Evolutionary conservation across 2,888 invertebrate genomes (phyloP), one percentile per base, ranked within the genome.

Genomic region (Suillia variegata): DNA sequence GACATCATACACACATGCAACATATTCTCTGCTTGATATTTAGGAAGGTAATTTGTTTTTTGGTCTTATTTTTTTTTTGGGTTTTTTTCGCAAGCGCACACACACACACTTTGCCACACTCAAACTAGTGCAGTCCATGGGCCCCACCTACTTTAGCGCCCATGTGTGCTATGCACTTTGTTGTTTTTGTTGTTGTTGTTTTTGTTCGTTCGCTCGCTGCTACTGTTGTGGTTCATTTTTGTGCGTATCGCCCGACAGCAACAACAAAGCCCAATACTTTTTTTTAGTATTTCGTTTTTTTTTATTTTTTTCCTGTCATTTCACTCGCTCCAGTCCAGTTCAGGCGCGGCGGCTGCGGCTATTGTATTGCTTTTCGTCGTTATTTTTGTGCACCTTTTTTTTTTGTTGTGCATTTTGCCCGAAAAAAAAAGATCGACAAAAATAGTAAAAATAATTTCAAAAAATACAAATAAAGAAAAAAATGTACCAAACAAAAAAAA

Each of bases 241-340:
- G 69, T 70, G 70, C 70, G 70, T 70, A 66, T 62, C 45, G 62
- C 42, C 56, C 47, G 38, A 24, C 6, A 49, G 63, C 66, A 51
- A 63, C 61, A n/a, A n/a, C n/a, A n/a, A n/a, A n/a, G n/a, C n/a
- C n/a, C n/a, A n/a, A n/a, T n/a, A n/a, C n/a, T n/a, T n/a, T n/a
- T n/a, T n/a, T n/a, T n/a, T n/a, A n/a, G n/a, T n/a, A n/a, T n/a
- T n/a, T n/a, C n/a, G n/a, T n/a, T n/a, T n/a, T n/a, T n/a, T n/a
- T n/a, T n/a, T n/a, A n/a, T 62, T 56, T 50, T 63, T 62, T 71
- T 71, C 70, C 70, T 77, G 77, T 76, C 76, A 77, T 78, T 77
- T 77, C 77, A 73, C 78, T 77, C 77, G 73, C 76, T 74, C 78
- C 75, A 74, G 65, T 70, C 58, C 69, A 48, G 59, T 54, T 55